Conservation (phyloP, 2,113 vertebrate species). For the Hippocampus mohnikei region DNA sequence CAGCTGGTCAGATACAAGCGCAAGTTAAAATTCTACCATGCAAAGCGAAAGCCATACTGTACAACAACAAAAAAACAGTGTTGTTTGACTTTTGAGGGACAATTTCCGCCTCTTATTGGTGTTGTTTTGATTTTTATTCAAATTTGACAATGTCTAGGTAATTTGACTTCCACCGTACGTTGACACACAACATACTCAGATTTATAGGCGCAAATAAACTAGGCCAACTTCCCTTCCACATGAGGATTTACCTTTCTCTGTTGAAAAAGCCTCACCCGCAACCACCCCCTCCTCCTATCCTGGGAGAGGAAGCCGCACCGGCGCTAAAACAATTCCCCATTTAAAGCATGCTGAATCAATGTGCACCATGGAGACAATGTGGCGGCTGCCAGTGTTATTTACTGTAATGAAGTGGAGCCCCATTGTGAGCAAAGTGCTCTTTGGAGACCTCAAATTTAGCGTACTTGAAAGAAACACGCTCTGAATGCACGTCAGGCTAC, state of each 20-base stretch:
- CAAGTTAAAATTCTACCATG: too few relatives aligned
- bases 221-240: neutral
- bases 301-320: constrained; percentile 45
- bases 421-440: constrained; percentile 58
- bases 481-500: constrained; percentile 68
- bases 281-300: neutral
- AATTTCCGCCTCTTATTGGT: too few relatives aligned
- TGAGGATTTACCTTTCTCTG: constrained; percentile 22
- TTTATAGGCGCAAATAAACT: neutral
- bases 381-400: constrained; percentile 63
- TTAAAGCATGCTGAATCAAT: constrained; percentile 56
- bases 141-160: too few relatives aligned
- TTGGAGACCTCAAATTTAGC: constrained; percentile 60
- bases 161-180: neutral
- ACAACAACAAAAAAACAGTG: too few relatives aligned
- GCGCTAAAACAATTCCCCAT: constrained; percentile 58
- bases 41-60: too few relatives aligned
- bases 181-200: neutral
- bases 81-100: too few relatives aligned
- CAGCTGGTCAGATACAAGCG: too few relatives aligned
- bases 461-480: constrained; percentile 43
- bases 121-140: too few relatives aligned
- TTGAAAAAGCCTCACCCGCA: constrained; percentile 9
- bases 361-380: constrained; percentile 55
- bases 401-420: constrained; percentile 63